phyloP scores from a whole-genome alignment of 2,888 invertebrate species.

The Ditylenchus weischeri region DNA sequence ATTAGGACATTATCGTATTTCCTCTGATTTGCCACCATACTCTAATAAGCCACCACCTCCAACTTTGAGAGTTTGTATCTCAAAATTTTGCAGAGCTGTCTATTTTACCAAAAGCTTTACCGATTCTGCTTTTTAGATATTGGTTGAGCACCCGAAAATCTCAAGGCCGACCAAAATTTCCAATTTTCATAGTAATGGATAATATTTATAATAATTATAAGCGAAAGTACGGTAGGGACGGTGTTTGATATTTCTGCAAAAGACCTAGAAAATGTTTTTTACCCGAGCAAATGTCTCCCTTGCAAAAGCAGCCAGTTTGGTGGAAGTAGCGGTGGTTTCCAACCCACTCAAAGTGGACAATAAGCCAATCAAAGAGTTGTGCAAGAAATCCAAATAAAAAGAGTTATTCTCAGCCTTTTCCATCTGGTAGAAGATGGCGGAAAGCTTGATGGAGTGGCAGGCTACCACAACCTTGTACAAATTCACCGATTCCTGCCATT shows the following conservation, averaged over 20 bases:
- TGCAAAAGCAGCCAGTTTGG: conserved; percentile 20
- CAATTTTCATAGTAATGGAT: too few species aligned
- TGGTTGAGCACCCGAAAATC: not conserved
- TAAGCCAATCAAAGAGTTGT: not conserved
- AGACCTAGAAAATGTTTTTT: conserved; percentile 11
- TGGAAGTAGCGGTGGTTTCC: conserved; percentile 21
- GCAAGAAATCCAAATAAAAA: conserved; percentile 7
- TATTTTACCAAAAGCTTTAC: too few species aligned
- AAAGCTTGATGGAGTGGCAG: conserved; percentile 27
- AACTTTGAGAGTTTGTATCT: too few species aligned
- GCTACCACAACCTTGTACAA: conserved; percentile 25
- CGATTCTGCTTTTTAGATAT: too few species aligned
- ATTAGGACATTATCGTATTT: too few species aligned
- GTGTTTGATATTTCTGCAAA: conserved; percentile 1
- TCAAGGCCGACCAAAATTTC: not conserved
- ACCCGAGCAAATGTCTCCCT: conserved; percentile 23
- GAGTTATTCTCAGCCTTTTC: conserved; percentile 13
- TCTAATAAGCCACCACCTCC: too few species aligned
- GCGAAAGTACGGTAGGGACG: not conserved
- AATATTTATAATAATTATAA: too few species aligned
- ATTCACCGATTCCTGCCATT: conserved; percentile 34
- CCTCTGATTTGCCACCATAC: too few species aligned
- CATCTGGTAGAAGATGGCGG: conserved; percentile 30
- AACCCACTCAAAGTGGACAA: not conserved
- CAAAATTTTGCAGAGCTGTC: too few species aligned